These are phyloP conservation scores for Drepana arcuata DNA, from an alignment of 1,140 invertebrate species.

Conservation along the genomic window DNA sequence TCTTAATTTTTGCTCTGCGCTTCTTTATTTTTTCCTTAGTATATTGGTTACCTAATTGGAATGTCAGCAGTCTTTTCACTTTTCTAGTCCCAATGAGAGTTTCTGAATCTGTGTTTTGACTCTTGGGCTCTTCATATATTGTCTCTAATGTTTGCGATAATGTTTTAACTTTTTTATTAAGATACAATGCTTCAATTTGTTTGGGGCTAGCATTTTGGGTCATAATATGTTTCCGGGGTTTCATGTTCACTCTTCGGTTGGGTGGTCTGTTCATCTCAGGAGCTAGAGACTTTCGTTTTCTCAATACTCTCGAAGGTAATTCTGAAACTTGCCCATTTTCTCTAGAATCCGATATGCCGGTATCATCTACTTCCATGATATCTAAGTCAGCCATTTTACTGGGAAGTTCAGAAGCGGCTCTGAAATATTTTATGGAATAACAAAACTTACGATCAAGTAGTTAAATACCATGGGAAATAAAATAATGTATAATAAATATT, in stretches of 20 bases:
- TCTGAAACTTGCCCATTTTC: constrained; percentile 15
- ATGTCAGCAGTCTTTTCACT: constrained; percentile 62
- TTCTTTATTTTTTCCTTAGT: constrained; percentile 64
- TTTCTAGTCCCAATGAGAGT: constrained; percentile 46
- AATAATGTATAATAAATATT: constrained; percentile 8
- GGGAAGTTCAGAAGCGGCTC: constrained; percentile 46
- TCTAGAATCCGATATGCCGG: constrained; percentile 10
- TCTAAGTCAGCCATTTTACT: constrained; percentile 59
- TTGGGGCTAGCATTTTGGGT: constrained; percentile 49
- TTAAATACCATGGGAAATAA: constrained; percentile 1
- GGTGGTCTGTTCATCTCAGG: constrained; percentile 40
- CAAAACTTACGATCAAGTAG: constrained; percentile 1
- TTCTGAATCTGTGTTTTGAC: constrained; percentile 28
- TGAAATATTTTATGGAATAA: constrained; percentile 20
- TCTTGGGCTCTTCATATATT: constrained; percentile 59
- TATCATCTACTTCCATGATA: constrained; percentile 51
- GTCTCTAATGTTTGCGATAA: constrained; percentile 58
- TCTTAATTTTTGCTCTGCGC: constrained; percentile 61
- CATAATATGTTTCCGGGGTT: constrained; percentile 45
- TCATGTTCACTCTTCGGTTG: constrained; percentile 58
- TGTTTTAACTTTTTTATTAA: constrained; percentile 56
- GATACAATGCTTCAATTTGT: constrained; percentile 60
- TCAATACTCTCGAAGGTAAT: constrained; percentile 34
- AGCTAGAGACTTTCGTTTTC: constrained; percentile 49
- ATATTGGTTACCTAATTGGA: constrained; percentile 57